Evolutionary conservation across 2,797 vertebrate genomes (phyloP).

Genomic region (Lutjanus argentimaculatus): DNA sequence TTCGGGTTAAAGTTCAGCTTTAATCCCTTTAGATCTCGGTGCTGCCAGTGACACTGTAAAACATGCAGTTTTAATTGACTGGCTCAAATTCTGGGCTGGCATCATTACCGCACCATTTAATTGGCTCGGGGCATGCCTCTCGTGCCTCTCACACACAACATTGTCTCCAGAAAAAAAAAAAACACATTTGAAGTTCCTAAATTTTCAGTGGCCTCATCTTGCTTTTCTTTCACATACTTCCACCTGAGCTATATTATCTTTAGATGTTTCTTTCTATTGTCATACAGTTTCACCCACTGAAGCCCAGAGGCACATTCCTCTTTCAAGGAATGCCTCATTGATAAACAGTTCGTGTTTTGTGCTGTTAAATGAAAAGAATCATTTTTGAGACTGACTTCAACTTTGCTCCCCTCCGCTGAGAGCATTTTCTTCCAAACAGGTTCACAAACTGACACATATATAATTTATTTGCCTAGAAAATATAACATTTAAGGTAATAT

Average conservation of each 20-base stretch:
- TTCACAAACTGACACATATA: neutral
- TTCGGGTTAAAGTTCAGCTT: conserved; percentile 67
- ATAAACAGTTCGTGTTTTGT: neutral
- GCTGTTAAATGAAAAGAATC: neutral
- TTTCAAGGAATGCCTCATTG: neutral
- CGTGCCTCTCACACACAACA: conserved; percentile 30
- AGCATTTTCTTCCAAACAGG: neutral
- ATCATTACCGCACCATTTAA: conserved; percentile 61
- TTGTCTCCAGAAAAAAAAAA: conserved; percentile 9
- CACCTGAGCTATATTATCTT: neutral
- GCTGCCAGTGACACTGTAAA: conserved; percentile 61
- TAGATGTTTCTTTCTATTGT: neutral
- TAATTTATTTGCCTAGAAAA: neutral
- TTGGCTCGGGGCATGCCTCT: conserved; percentile 42
- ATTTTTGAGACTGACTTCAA: neutral
- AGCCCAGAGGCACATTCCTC: neutral
- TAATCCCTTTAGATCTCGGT: conserved; percentile 72
- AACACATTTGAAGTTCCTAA: neutral
- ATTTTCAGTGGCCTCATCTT: neutral
- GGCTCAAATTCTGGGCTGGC: conserved; percentile 58
- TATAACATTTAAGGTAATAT: neutral
- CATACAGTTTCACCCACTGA: neutral
- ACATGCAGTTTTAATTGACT: conserved; percentile 70
- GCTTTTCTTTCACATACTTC: neutral
- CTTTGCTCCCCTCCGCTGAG: neutral